phyloP scores from a whole-genome alignment of 2,888 invertebrate genomes.

The Druceiella hillmani region DNA sequence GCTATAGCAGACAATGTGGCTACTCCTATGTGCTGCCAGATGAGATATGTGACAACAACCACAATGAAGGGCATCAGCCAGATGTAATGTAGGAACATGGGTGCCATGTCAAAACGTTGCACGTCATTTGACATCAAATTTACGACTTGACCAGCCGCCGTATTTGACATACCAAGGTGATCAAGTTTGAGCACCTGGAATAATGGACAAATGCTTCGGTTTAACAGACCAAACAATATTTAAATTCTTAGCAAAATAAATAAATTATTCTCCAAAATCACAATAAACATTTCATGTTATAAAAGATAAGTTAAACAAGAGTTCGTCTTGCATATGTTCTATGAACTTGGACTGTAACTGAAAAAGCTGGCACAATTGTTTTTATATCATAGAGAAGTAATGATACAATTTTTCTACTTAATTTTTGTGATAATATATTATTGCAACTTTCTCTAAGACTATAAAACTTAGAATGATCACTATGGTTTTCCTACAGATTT shows the following conservation, averaged over 20 bases:
- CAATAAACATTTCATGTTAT: background rate
- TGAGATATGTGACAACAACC: constrained; percentile 46
- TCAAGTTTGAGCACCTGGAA: constrained; percentile 45
- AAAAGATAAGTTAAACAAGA: no score
- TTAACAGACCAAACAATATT: constrained; percentile 15
- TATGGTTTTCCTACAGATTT: no score
- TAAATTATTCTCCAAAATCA: background rate
- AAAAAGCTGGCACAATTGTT: no score
- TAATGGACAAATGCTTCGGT: background rate
- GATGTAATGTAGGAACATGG: constrained; percentile 65
- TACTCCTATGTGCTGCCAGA: constrained; percentile 43
- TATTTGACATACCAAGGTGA: constrained; percentile 53
- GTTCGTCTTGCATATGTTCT: no score
- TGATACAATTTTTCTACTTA: no score
- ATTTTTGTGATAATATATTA: no score
- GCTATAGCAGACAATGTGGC: constrained; percentile 39
- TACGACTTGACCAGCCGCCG: constrained; percentile 71
- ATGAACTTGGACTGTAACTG: no score
- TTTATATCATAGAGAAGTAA: no score
- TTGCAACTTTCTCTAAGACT: no score
- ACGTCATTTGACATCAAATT: constrained; percentile 85
- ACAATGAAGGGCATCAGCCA: constrained; percentile 78
- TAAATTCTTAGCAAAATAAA: background rate
- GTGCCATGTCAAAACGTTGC: constrained; percentile 69
- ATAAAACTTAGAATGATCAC: no score